phyloP scores from a whole-genome alignment of 1,140 invertebrate genomes.

The Teleogryllus occipitalis region DNA sequence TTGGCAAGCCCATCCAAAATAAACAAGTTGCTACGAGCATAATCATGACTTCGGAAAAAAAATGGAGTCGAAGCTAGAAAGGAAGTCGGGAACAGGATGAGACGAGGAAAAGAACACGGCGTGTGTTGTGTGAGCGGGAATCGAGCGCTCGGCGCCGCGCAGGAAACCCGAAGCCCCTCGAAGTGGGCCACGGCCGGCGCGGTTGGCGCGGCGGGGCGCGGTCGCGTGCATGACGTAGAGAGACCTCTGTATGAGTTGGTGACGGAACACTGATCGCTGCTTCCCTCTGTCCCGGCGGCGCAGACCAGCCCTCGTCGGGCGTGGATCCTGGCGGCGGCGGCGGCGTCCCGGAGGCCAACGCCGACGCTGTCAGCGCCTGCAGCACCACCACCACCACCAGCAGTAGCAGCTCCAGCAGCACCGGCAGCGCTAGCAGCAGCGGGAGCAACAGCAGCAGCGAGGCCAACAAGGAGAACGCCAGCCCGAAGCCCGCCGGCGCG shows the following conservation, averaged over 20 bases:
- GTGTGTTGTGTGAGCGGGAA: neutral
- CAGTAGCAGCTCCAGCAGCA: conserved; percentile 27
- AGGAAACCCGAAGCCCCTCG: neutral
- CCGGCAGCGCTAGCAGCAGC: conserved; percentile 32
- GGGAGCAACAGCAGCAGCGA: conserved; percentile 28
- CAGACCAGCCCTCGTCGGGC: conserved; percentile 28
- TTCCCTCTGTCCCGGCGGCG: conserved; percentile 19
- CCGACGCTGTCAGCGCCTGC: conserved; percentile 32
- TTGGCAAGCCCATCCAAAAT: no score
- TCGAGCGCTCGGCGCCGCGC: no score
- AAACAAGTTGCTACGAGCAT: no score
- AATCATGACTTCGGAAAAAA: no score
- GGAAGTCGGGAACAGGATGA: no score
- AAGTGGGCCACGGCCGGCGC: neutral
- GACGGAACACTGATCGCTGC: conserved; percentile 15
- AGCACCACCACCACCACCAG: conserved; percentile 26
- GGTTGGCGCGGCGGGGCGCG: conserved; percentile 34
- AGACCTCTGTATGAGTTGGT: neutral
- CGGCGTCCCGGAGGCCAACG: conserved; percentile 22
- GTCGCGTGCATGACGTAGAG: conserved; percentile 29
- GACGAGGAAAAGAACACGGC: no score
- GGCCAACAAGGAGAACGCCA: conserved; percentile 33
- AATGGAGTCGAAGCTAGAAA: no score
- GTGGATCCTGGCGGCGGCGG: conserved; percentile 35
- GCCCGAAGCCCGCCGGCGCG: conserved; percentile 22